phyloP scores from a whole-genome alignment of 1,140 invertebrate species.

The Idris sp. region DNA sequence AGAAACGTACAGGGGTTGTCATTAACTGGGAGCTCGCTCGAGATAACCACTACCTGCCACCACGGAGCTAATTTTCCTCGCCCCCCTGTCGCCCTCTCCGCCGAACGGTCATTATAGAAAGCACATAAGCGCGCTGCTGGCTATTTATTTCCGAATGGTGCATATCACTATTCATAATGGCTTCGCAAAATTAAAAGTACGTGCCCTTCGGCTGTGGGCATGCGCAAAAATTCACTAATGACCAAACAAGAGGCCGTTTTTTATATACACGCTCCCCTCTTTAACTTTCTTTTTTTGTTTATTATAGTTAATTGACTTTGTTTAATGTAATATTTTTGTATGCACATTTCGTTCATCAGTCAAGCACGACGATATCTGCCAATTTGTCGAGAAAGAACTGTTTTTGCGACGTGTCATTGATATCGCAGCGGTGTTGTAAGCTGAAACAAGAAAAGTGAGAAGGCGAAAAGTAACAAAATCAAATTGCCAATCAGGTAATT shows the following conservation, averaged over 20 bases:
- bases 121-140: slow-evolving; percentile 66
- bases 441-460: slow-evolving; percentile 40
- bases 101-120: slow-evolving; percentile 70
- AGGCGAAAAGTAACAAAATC: slow-evolving; percentile 31
- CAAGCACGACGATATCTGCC: slow-evolving; percentile 51
- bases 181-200: slow-evolving; percentile 67
- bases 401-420: slow-evolving; percentile 27
- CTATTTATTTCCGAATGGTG: slow-evolving; percentile 68
- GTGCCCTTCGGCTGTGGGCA: slow-evolving; percentile 51
- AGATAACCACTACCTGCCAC: slow-evolving; percentile 78
- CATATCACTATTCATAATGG: slow-evolving; percentile 70
- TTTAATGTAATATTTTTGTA: slow-evolving; percentile 1
- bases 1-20: slow-evolving; percentile 73
- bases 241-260: slow-evolving; percentile 10
- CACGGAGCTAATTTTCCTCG: slow-evolving; percentile 75
- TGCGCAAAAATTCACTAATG: slow-evolving; percentile 39
- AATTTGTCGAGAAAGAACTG: slow-evolving; percentile 55
- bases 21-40: slow-evolving; percentile 77
- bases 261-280: too few relatives aligned
- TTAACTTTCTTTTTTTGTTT: too few relatives aligned
- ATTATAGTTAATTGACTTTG: slow-evolving; percentile 31
- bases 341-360: slow-evolving; percentile 22
- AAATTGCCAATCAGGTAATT: slow-evolving; percentile 42
- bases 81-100: slow-evolving; percentile 47
- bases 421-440: slow-evolving; percentile 31